These are phyloP conservation scores for Polyploca ridens DNA, from an alignment of 2,888 invertebrate genomes.

Conservation along the genomic window DNA sequence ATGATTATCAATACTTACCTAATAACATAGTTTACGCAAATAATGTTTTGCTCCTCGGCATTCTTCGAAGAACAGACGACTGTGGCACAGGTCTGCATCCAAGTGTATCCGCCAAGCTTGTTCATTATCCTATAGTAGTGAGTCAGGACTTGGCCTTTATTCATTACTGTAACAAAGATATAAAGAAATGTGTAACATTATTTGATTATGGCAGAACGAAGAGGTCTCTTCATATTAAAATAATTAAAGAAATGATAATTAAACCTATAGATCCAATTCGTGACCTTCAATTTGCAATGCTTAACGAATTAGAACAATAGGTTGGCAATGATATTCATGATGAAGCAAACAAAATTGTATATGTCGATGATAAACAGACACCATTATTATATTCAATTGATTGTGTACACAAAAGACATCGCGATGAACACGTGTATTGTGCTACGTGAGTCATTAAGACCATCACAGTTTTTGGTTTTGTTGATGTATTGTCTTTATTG, in stretches of 20 bases:
- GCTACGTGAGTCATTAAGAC: conserved; percentile 81
- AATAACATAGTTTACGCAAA: conserved; percentile 98
- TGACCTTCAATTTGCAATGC: conserved; percentile 23
- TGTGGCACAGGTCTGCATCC: conserved; percentile 98
- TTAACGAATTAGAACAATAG: conserved; percentile 29
- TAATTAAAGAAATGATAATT: conserved; percentile 13
- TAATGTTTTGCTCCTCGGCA: conserved; percentile 98
- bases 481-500: conserved; percentile 76
- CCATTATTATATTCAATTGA: conserved; percentile 49
- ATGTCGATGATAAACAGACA: conserved; percentile 22
- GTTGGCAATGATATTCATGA: conserved; percentile 19
- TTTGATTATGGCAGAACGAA: not conserved
- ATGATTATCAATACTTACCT: conserved; percentile 86
- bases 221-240: too few species aligned
- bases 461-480: conserved; percentile 73
- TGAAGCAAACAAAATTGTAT: conserved; percentile 36
- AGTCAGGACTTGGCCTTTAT: conserved; percentile 98
- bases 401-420: conserved; percentile 66
- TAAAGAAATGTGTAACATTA: conserved; percentile 13
- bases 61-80: conserved; percentile 98
- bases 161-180: conserved; percentile 89
- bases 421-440: conserved; percentile 79
- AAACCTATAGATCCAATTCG: conserved; percentile 11
- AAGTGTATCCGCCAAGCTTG: conserved; percentile 97
- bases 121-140: conserved; percentile 98